A percentile compares a stretch with the other conserved stretches of the same genome.
Evolutionary conservation across 2,797 vertebrate species (phyloP).

Genomic region (Lagocephalus sceleratus): DNA sequence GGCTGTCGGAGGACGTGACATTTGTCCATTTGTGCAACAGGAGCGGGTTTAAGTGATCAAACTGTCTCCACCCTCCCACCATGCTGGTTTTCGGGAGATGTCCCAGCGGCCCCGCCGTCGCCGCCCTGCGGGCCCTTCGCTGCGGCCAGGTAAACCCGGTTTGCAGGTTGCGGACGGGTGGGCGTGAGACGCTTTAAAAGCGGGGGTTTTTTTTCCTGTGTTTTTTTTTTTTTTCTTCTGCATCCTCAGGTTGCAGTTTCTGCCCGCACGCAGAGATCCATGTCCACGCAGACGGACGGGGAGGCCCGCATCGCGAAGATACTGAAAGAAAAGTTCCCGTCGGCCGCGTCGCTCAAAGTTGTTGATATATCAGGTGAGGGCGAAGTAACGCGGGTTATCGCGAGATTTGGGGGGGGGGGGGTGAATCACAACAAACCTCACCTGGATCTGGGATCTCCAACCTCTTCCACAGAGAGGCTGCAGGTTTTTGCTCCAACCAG

Average conservation of each 20-base stretch:
- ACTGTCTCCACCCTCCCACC: background rate
- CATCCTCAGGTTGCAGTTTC: conserved; percentile 32
- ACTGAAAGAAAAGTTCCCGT: conserved; percentile 84
- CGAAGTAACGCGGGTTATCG: background rate
- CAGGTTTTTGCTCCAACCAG: too few species aligned
- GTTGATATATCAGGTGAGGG: conserved; percentile 86
- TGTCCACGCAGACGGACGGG: conserved; percentile 78
- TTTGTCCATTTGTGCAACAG: conserved; percentile 18
- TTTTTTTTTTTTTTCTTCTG: too few species aligned
- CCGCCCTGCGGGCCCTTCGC: conserved; percentile 44
- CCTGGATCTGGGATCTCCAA: too few species aligned
- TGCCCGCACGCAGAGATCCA: conserved; percentile 50
- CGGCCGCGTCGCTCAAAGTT: conserved; percentile 82
- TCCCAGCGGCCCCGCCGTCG: conserved; percentile 11
- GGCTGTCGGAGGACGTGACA: conserved; percentile 40
- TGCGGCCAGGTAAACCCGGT: conserved; percentile 46
- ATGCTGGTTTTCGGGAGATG: conserved; percentile 37
- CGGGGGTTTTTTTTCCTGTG: too few species aligned
- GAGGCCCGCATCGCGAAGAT: conserved; percentile 77
- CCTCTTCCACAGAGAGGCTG: too few species aligned
- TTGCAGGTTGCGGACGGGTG: background rate
- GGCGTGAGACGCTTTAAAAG: background rate
- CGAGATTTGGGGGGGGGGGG: too few species aligned
- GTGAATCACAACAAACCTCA: background rate
- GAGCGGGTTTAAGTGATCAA: background rate